Conservation (phyloP, 2,113 vertebrate genomes). For the Phalacrocorax aristotelis region DNA sequence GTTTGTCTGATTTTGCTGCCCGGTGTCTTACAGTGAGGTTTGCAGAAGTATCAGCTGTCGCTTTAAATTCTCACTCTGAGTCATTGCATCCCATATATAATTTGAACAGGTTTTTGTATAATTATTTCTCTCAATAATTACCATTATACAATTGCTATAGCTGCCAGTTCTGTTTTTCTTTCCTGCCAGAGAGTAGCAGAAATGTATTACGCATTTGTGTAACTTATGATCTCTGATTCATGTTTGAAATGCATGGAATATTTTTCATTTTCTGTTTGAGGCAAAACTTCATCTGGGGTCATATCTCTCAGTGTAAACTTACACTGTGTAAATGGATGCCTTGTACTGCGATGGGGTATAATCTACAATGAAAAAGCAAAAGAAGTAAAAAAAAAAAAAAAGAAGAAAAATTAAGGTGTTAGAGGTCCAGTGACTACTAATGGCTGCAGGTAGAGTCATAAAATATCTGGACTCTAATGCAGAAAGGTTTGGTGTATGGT, state of each 20-base stretch:
- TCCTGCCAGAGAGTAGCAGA: conserved; percentile 18
- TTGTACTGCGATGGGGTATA: not conserved
- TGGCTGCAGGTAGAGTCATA: not conserved
- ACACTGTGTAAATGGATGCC: not conserved
- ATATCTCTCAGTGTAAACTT: conserved; percentile 19
- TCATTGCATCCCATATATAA: not conserved
- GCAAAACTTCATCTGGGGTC: conserved; percentile 50
- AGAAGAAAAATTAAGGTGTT: not conserved
- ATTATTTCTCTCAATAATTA: conserved; percentile 60
- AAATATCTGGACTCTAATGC: not conserved
- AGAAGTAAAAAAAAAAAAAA: not conserved
- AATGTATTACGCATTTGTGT: conserved; percentile 1
- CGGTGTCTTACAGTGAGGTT: not conserved
- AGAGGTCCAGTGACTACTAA: not conserved
- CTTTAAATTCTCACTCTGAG: conserved; percentile 9
- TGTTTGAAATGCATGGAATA: conserved; percentile 69
- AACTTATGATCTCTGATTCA: conserved; percentile 42
- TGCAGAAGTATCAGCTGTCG: not conserved
- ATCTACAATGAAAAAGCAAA: not conserved
- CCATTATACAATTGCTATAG: conserved; percentile 26
- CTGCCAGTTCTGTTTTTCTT: conserved; percentile 59
- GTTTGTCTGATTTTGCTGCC: not conserved
- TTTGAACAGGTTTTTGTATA: conserved; percentile 30
- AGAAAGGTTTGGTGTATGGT: not conserved
- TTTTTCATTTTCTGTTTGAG: conserved; percentile 62